A percentile compares a stretch with the other conserved stretches of the same genome.
phyloP scores from a whole-genome alignment of 2,888 invertebrate genomes.

The Elegia similella region DNA sequence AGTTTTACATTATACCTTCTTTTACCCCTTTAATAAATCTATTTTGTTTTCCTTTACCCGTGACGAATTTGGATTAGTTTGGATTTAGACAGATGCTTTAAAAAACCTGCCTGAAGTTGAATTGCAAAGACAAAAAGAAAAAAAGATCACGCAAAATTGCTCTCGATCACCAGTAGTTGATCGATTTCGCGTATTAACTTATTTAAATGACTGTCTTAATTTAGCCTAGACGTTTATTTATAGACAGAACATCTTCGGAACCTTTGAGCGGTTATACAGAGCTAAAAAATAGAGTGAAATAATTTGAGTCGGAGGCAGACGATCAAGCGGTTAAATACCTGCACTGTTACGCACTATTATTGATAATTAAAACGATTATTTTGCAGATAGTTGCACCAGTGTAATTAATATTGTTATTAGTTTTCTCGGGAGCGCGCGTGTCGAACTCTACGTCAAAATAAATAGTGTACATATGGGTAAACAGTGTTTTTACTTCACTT shows the following conservation, averaged over 20 bases:
- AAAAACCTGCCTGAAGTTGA: too few species aligned
- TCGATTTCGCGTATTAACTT: constrained; percentile 13
- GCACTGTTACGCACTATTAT: constrained; percentile 37
- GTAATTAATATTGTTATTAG: constrained; percentile 60
- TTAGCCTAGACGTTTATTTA: constrained; percentile 12
- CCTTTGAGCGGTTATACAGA: constrained; percentile 29
- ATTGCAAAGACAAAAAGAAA: too few species aligned
- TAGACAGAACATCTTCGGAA: constrained; percentile 10
- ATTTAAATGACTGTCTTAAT: constrained; percentile 14
- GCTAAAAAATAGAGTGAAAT: constrained; percentile 26
- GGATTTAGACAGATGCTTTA: too few species aligned
- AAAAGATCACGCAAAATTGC: neutral
- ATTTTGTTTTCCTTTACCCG: too few species aligned
- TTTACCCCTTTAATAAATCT: too few species aligned
- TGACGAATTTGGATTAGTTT: too few species aligned
- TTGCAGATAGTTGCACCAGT: constrained; percentile 38
- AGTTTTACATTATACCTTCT: too few species aligned
- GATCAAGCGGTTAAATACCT: constrained; percentile 21
- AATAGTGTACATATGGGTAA: neutral
- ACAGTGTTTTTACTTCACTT: too few species aligned
- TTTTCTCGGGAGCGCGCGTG: constrained; percentile 33
- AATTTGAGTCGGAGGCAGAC: constrained; percentile 22
- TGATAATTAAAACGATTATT: constrained; percentile 61
- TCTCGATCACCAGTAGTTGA: constrained; percentile 1
- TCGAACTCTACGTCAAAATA: constrained; percentile 3